Evolutionary conservation across 2,888 invertebrate genomes (phyloP).

Genomic region (Cyaniris semiargus): DNA sequence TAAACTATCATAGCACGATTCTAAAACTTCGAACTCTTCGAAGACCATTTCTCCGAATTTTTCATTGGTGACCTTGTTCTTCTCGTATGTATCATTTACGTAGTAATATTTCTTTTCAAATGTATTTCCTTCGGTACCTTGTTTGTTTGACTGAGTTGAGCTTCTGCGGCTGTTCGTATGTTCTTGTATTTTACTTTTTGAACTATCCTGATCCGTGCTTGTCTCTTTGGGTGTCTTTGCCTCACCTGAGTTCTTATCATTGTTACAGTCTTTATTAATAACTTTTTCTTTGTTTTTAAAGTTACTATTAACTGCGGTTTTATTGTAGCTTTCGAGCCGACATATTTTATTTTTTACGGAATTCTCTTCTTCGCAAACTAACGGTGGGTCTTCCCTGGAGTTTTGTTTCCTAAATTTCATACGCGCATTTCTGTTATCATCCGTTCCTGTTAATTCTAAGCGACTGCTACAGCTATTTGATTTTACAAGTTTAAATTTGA

Average conservation of each 20-base stretch:
- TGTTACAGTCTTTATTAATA: slow-evolving; percentile 48
- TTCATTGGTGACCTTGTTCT: slow-evolving; percentile 78
- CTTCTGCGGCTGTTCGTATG: slow-evolving; percentile 41
- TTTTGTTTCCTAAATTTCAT: slow-evolving; percentile 65
- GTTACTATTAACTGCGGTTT: slow-evolving; percentile 70
- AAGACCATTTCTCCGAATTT: slow-evolving; percentile 92
- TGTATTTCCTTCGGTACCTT: slow-evolving; percentile 55
- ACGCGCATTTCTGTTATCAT: slow-evolving; percentile 74
- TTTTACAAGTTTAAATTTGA: slow-evolving; percentile 90
- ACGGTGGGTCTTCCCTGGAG: slow-evolving; percentile 69
- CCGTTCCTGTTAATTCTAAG: slow-evolving; percentile 87
- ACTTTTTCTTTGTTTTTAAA: slow-evolving; percentile 65
- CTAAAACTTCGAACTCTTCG: slow-evolving; percentile 88
- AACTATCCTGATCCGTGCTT: background rate
- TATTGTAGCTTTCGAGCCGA: slow-evolving; percentile 74
- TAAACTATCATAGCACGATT: slow-evolving; percentile 81
- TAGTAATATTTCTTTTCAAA: slow-evolving; percentile 82
- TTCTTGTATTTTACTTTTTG: slow-evolving; percentile 16
- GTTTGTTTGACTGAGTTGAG: slow-evolving; percentile 51
- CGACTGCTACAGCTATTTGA: slow-evolving; percentile 93
- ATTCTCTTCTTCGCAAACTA: slow-evolving; percentile 70
- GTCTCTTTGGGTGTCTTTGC: slow-evolving; percentile 42
- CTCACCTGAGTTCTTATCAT: slow-evolving; percentile 37
- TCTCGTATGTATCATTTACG: slow-evolving; percentile 80
- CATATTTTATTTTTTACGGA: slow-evolving; percentile 77